These are phyloP conservation scores for Cromileptes altivelis DNA, from an alignment of 2,113 vertebrate species.

Conservation along the genomic window DNA sequence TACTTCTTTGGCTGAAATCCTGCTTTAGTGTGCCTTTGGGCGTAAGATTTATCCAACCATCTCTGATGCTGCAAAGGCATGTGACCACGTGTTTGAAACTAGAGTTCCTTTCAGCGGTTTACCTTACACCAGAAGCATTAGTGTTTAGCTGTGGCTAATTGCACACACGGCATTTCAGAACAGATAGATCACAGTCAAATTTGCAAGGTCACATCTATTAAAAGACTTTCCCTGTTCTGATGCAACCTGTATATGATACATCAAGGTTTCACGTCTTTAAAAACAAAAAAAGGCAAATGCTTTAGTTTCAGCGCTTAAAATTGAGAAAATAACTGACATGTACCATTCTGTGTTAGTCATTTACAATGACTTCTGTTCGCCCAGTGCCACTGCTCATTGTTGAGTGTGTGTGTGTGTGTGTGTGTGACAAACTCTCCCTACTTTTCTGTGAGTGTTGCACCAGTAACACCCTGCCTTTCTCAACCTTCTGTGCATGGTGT, in stretches of 20 bases:
- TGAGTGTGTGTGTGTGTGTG: slow-evolving; percentile 22
- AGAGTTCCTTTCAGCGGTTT: slow-evolving; percentile 10
- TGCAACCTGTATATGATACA: neutral
- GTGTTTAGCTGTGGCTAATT: slow-evolving; percentile 35
- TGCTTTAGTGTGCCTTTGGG: neutral
- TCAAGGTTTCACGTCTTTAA: slow-evolving; percentile 6
- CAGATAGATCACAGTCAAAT: slow-evolving; percentile 9
- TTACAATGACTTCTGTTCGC: slow-evolving; percentile 24
- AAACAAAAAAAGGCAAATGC: neutral
- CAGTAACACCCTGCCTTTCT: slow-evolving; percentile 59
- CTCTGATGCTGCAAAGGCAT: slow-evolving; percentile 33
- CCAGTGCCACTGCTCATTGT: slow-evolving; percentile 24
- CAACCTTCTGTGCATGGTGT: slow-evolving; percentile 67
- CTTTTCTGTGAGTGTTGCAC: slow-evolving; percentile 56
- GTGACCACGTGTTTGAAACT: slow-evolving; percentile 11
- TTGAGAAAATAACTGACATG: neutral
- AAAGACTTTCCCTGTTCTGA: neutral
- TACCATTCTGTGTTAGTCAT: slow-evolving; percentile 11
- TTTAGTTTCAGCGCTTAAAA: slow-evolving; percentile 8
- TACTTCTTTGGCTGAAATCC: neutral
- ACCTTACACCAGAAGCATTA: slow-evolving; percentile 30
- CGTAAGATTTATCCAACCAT: neutral
- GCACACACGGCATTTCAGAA: slow-evolving; percentile 15
- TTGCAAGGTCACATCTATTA: neutral
- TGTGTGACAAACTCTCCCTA: slow-evolving; percentile 25